Evolutionary conservation across 2,113 vertebrate genomes (phyloP).

Genomic region (Apteryx mantelli): DNA sequence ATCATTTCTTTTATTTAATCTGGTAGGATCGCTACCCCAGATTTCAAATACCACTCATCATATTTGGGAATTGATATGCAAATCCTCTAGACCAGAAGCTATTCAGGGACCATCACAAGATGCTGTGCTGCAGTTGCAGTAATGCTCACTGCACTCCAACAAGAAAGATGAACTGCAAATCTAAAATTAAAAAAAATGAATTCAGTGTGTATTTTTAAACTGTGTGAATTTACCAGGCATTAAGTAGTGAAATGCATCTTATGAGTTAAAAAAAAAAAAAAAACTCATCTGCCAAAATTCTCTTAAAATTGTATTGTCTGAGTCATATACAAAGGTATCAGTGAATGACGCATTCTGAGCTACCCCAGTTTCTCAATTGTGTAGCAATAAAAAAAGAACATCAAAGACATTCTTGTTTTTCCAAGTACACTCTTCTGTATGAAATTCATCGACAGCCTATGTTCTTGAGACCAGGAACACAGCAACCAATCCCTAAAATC

Average conservation of each 20-base stretch:
- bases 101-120: neutral
- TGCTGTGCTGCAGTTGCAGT: neutral
- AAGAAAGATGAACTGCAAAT: neutral
- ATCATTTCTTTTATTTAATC: neutral
- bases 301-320: neutral
- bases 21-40: neutral
- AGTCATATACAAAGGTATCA: neutral
- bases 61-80: neutral
- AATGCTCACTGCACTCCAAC: neutral
- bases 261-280: neutral
- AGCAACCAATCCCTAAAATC: neutral
- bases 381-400: neutral
- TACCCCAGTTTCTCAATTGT: neutral
- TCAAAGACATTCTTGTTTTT: slow-evolving; percentile 22
- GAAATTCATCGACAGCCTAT: neutral
- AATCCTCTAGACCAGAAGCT: neutral
- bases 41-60: neutral
- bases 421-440: neutral
- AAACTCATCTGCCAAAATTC: neutral
- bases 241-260: neutral
- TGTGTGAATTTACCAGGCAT: neutral
- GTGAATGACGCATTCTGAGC: neutral
- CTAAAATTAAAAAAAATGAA: neutral
- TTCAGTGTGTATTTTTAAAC: neutral
- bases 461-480: neutral